Evolutionary conservation across 2,113 vertebrate genomes (phyloP), one percentile per base, ranked within the genome.

Genomic region (Rhadina sibilatrix): DNA sequence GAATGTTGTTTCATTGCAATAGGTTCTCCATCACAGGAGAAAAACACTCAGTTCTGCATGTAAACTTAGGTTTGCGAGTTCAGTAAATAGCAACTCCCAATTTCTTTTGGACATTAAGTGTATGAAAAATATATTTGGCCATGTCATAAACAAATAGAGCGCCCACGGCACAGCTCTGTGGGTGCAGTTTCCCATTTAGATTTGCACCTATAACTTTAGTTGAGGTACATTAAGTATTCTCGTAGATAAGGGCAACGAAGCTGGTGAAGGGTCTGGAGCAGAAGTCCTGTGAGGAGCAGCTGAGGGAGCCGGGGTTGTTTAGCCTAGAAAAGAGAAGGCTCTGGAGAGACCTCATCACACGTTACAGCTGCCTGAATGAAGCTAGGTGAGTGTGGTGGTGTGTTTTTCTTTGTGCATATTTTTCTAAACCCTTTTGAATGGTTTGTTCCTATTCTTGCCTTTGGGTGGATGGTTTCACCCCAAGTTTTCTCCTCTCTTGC

Each of bases 221-320:
- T 80, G 15, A 10, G 16, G 31, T 60, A 35, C 31, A 18, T 35
- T 40, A 4, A 2, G 6, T 76, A 15, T 53, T 47, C 6, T 38
- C 18, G 12, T 5, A 24, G 30, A 7, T 18, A 31, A 35, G 17
- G 30, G 11, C 63, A 19, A 0, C 1, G 4, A 12, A 53, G n/a
- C 16, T 47, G 38, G 11, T 38, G 38, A n/a, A 47, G 16, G 20
- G 15, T 68, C 47, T 66, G 24, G 28, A 53, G n/a, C 40, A n/a
- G 2, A 76, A 31, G 17, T 22, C 40, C 3, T 31, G 0, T 35
- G 53, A 61, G n/a, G 70, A 47, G 6, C 21, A 31, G 11, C 61
- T 68, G 38, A 35, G 20, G 7, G 16, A 38, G 13, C 9, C 68
- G 54, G 30, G 5, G 1, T 1, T 40, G 14, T 61, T 66, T 11